phyloP scores from a whole-genome alignment of 2,113 vertebrate genomes.

The Bos indicus region DNA sequence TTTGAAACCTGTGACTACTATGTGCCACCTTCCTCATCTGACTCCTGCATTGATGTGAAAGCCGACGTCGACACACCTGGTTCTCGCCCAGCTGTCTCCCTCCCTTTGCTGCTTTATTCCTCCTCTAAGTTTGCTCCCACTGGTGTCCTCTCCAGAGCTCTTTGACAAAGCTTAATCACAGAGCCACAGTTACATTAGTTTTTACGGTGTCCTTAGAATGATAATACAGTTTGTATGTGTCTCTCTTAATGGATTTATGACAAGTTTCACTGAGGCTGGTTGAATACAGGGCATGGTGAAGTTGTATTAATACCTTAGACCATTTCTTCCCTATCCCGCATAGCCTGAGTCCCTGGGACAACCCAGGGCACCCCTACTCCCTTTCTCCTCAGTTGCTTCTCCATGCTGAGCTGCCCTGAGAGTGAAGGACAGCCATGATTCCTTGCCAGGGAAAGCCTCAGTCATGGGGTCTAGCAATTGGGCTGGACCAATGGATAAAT shows the following conservation, averaged over 20 bases:
- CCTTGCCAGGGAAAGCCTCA: background rate
- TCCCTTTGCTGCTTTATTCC: background rate
- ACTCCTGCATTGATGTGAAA: background rate
- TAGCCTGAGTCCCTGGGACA: background rate
- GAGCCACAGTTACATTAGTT: background rate
- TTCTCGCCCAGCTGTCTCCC: background rate
- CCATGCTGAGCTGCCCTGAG: background rate
- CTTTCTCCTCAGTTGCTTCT: background rate
- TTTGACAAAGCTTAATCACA: background rate
- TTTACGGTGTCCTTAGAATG: background rate
- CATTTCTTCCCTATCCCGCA: background rate
- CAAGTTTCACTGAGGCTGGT: background rate
- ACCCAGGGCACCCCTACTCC: background rate
- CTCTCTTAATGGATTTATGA: background rate
- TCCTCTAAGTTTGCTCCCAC: background rate
- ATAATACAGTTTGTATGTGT: background rate
- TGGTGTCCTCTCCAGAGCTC: background rate
- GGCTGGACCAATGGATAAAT: background rate
- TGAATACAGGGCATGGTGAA: background rate
- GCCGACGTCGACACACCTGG: fast-evolving
- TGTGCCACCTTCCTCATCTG: background rate
- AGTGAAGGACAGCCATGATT: background rate
- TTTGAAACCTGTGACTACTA: background rate
- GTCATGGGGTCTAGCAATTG: background rate
- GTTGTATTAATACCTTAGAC: background rate